Conservation (phyloP, 2,888 invertebrate species). For the Esperia sulphurella region DNA sequence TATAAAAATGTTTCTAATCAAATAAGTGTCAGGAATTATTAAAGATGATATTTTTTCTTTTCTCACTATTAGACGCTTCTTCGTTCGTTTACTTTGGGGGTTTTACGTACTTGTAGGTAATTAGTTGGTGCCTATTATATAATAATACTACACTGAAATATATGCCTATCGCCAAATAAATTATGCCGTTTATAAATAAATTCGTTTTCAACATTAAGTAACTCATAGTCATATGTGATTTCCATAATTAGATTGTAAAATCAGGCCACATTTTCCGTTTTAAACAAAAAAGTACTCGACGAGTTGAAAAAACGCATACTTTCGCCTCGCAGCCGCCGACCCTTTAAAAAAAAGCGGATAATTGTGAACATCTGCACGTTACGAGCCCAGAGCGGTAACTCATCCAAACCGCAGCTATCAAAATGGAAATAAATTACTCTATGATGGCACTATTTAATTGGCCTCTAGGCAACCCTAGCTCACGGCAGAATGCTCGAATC, state of each 20-base stretch:
- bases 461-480: slow-evolving; percentile 15
- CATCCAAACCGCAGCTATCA: slow-evolving; percentile 31
- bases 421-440: slow-evolving; percentile 37
- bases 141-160: too few relatives aligned
- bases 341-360: slow-evolving; percentile 40
- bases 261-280: slow-evolving; percentile 1
- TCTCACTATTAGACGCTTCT: too few relatives aligned
- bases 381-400: slow-evolving; percentile 33
- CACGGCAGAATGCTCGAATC: not conserved
- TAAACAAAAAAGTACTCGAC: slow-evolving; percentile 18
- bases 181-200: too few relatives aligned
- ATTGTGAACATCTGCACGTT: slow-evolving; percentile 63
- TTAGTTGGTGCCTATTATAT: too few relatives aligned
- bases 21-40: too few relatives aligned
- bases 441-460: slow-evolving; percentile 32
- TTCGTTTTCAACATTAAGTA: too few relatives aligned
- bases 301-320: slow-evolving; percentile 31
- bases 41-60: too few relatives aligned
- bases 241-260: not conserved
- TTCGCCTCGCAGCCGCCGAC: slow-evolving; percentile 31
- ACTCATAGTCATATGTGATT: not conserved
- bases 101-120: too few relatives aligned
- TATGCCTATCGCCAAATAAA: too few relatives aligned
- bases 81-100: too few relatives aligned
- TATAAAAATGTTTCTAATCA: too few relatives aligned